Conservation (phyloP, 2,888 invertebrate genomes). For the Sminthurinus aureus region DNA sequence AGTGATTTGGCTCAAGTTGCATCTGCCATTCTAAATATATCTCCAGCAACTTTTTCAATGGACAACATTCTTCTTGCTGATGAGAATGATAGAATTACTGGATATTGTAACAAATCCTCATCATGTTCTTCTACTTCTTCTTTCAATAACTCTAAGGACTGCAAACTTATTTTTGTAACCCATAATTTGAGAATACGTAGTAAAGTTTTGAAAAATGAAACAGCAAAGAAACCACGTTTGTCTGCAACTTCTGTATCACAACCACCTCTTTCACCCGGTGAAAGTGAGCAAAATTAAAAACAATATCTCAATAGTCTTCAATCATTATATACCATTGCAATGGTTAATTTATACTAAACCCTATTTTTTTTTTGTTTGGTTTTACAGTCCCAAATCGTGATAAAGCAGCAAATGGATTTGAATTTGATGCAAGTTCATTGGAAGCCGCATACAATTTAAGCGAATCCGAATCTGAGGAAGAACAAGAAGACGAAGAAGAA, state of each 20-base stretch:
- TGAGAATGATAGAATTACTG: not conserved
- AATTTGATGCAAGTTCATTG: not conserved
- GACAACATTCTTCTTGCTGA: not conserved
- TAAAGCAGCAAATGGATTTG: not conserved
- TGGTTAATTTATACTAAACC: too few species aligned
- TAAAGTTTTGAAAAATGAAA: not conserved
- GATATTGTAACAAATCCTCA: too few species aligned
- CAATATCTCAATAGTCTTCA: too few species aligned
- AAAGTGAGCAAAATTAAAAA: too few species aligned
- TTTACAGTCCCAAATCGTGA: not conserved
- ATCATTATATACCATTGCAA: too few species aligned
- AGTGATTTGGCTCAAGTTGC: slow-evolving; percentile 30
- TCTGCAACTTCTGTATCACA: too few species aligned
- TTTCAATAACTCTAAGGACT: not conserved
- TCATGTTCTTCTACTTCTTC: too few species aligned
- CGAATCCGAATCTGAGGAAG: not conserved
- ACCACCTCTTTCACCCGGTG: too few species aligned
- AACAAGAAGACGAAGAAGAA: not conserved
- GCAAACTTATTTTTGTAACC: slow-evolving; percentile 18
- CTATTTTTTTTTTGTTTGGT: too few species aligned
- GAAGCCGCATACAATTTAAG: not conserved
- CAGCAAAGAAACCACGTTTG: too few species aligned
- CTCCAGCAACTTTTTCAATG: slow-evolving; percentile 12
- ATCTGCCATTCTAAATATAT: slow-evolving; percentile 18
- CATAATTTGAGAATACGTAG: slow-evolving; percentile 24